A percentile compares a stretch with the other conserved stretches of the same genome.
phyloP scores from a whole-genome alignment of 2,888 invertebrate genomes.

The Spicauda simplicius region DNA sequence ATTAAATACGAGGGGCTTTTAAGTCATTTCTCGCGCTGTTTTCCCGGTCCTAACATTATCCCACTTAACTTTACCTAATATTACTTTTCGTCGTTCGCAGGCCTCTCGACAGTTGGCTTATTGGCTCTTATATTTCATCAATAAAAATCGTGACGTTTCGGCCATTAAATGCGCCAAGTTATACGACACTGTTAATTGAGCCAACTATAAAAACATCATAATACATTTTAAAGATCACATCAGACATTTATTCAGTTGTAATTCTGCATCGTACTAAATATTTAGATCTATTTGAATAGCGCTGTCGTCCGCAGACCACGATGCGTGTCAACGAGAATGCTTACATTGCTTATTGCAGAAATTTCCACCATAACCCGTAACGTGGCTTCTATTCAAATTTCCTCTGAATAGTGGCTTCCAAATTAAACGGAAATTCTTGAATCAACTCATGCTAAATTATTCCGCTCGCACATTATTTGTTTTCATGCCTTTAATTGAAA shows the following conservation, averaged over 20 bases:
- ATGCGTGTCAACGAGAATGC: constrained; percentile 10
- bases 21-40: constrained; percentile 32
- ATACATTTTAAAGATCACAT: background rate
- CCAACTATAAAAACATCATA: background rate
- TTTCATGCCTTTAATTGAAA: constrained; percentile 2
- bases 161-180: constrained; percentile 16
- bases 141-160: constrained; percentile 17
- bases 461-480: constrained; percentile 11
- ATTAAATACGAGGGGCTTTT: constrained; percentile 32
- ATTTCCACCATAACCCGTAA: constrained; percentile 5
- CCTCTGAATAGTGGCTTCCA: constrained; percentile 18
- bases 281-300: constrained; percentile 9
- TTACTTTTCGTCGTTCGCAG: constrained; percentile 19
- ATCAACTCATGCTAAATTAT: constrained; percentile 32
- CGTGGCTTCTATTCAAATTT: constrained; percentile 19
- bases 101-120: constrained; percentile 32
- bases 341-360: constrained; percentile 14
- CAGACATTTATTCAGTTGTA: background rate
- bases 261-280: background rate
- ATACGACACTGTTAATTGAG: constrained; percentile 3
- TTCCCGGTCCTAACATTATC: constrained; percentile 26
- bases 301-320: background rate
- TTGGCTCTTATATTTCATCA: constrained; percentile 34
- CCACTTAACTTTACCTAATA: constrained; percentile 32
- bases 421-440: constrained; percentile 29